Percentiles rank a stretch among this genome's conserved stretches.
Evolutionary conservation across 2,113 vertebrate genomes (phyloP).

Genomic region (Microcebus murinus): DNA sequence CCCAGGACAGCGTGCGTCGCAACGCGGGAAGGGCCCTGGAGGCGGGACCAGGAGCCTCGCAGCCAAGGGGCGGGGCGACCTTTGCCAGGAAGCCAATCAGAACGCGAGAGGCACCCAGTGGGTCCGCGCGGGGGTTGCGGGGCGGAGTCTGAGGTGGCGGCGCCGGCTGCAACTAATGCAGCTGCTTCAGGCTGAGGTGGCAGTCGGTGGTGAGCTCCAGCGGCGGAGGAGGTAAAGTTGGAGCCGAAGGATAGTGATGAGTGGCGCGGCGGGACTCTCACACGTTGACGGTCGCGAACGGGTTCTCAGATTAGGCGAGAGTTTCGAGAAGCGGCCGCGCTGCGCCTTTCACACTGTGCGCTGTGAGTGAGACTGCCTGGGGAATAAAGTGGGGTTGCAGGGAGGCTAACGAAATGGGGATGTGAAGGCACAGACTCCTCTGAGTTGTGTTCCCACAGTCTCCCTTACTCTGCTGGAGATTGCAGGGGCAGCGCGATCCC

Average conservation of each 20-base stretch:
- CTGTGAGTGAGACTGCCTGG: constrained; percentile 89
- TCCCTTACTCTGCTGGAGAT: background rate
- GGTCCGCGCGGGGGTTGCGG: background rate
- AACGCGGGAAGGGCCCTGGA: background rate
- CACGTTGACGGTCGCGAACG: constrained; percentile 93
- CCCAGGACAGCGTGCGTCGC: background rate
- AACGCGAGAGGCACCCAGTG: background rate
- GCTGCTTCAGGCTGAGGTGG: constrained; percentile 54
- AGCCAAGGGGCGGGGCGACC: constrained; percentile 33
- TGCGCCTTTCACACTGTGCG: constrained; percentile 96
- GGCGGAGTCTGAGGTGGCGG: background rate
- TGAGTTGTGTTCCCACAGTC: background rate
- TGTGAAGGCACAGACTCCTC: background rate
- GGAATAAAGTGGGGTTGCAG: background rate
- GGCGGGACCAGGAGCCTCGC: background rate
- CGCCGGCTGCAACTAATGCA: accelerated
- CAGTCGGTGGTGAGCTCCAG: constrained; percentile 64
- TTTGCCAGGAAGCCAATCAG: constrained; percentile 42
- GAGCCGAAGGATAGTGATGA: constrained; percentile 86
- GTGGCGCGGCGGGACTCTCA: constrained; percentile 87
- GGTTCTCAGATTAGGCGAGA: constrained; percentile 93
- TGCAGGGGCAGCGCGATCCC: background rate
- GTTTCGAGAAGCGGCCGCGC: constrained; percentile 94
- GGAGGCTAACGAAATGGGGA: background rate
- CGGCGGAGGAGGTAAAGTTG: background rate